These are phyloP conservation scores for Squalus acanthias DNA, from an alignment of 2,797 vertebrate species.

Conservation along the genomic window DNA sequence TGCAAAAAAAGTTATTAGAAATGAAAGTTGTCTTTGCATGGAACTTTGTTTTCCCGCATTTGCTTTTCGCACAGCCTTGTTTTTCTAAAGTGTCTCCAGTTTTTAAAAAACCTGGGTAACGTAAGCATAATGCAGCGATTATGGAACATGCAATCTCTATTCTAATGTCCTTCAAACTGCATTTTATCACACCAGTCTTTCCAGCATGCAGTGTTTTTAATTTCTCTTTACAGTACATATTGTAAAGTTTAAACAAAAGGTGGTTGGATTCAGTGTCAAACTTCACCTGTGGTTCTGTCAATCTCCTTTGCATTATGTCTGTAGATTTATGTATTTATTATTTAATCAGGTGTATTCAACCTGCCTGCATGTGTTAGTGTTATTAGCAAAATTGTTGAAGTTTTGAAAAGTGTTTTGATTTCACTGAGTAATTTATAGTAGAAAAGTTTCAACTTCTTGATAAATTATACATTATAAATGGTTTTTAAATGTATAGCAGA, in stretches of 20 bases:
- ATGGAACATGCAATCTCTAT: background rate
- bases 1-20: background rate
- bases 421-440: background rate
- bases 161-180: background rate
- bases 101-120: background rate
- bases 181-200: background rate
- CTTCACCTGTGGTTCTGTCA: background rate
- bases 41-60: background rate
- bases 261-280: background rate
- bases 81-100: background rate
- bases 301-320: background rate
- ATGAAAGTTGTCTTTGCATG: background rate
- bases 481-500: background rate
- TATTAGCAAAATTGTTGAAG: background rate
- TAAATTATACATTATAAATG: background rate
- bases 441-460: background rate
- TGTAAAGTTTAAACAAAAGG: background rate
- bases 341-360: background rate
- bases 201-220: slow-evolving; percentile 6
- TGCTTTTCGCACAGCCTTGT: slow-evolving; percentile 1
- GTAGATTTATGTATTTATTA: background rate
- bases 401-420: background rate
- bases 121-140: background rate
- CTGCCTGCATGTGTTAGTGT: background rate
- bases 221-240: background rate